Evolutionary conservation across 1,140 invertebrate species (phyloP).

Genomic region (Pararge aegeria): DNA sequence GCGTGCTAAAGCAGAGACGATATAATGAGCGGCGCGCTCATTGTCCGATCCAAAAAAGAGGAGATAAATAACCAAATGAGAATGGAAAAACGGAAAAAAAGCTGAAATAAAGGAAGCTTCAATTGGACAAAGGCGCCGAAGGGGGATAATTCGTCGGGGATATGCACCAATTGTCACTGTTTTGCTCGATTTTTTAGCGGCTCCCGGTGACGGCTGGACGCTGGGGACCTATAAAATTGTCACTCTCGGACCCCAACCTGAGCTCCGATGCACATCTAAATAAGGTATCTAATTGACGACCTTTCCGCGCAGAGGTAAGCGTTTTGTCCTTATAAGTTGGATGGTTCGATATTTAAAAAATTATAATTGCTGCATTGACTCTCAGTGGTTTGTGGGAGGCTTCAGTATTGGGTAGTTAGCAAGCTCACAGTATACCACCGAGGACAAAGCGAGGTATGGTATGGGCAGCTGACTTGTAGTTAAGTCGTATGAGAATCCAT

Average conservation of each 20-base stretch:
- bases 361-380: too few relatives aligned
- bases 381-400: too few relatives aligned
- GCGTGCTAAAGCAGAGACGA: slow-evolving; percentile 65
- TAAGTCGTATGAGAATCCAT: too few relatives aligned
- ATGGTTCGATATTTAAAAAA: too few relatives aligned
- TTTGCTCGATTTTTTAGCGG: slow-evolving; percentile 58
- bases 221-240: slow-evolving; percentile 50
- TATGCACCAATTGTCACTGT: slow-evolving; percentile 78
- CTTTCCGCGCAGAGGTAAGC: too few relatives aligned
- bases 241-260: slow-evolving; percentile 30
- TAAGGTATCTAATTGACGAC: neutral
- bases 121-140: slow-evolving; percentile 78
- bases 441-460: too few relatives aligned
- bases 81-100: slow-evolving; percentile 76
- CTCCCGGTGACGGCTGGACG: slow-evolving; percentile 38
- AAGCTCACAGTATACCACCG: too few relatives aligned
- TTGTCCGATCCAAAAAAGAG: slow-evolving; percentile 71
- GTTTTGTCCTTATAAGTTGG: too few relatives aligned
- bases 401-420: too few relatives aligned
- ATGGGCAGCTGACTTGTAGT: too few relatives aligned
- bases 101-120: slow-evolving; percentile 72
- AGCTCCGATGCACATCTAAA: slow-evolving; percentile 11
- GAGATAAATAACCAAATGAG: slow-evolving; percentile 78
- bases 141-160: slow-evolving; percentile 73
- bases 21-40: slow-evolving; percentile 71